Conservation (phyloP, 2,888 invertebrate genomes). For the Globia sparganii region DNA sequence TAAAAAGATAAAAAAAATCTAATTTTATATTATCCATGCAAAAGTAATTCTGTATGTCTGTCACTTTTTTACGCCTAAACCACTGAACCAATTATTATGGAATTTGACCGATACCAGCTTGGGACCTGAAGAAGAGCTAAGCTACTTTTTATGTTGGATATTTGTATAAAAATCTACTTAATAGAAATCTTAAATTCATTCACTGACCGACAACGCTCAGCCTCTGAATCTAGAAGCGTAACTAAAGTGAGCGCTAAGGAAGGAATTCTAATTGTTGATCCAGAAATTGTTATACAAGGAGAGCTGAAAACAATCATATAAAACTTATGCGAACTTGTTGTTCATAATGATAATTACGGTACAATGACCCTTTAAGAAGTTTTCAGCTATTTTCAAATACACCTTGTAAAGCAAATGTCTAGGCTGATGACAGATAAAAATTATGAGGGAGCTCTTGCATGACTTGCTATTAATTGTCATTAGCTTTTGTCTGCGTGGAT, state of each 20-base stretch:
- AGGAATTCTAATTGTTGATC: neutral
- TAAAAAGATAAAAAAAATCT: too few relatives aligned
- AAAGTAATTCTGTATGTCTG: neutral
- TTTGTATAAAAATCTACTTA: neutral
- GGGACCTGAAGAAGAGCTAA: neutral
- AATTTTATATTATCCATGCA: neutral
- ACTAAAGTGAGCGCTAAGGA: too few relatives aligned
- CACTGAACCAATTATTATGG: neutral
- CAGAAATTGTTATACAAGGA: neutral
- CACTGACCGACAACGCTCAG: too few relatives aligned
- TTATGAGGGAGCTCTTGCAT: neutral
- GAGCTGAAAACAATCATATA: neutral
- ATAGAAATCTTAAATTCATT: too few relatives aligned
- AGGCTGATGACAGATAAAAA: neutral
- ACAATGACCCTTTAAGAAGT: neutral
- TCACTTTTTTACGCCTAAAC: neutral
- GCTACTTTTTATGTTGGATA: neutral
- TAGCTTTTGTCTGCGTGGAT: too few relatives aligned
- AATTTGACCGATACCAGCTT: neutral
- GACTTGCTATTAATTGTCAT: neutral
- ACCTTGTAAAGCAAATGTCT: neutral
- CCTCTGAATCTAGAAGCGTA: too few relatives aligned
- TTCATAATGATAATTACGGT: neutral
- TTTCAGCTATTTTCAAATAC: neutral
- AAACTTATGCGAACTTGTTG: neutral